Base-by-base conservation (phyloP, 1,140 invertebrate species). In the Holotrichia oblita region DNA sequence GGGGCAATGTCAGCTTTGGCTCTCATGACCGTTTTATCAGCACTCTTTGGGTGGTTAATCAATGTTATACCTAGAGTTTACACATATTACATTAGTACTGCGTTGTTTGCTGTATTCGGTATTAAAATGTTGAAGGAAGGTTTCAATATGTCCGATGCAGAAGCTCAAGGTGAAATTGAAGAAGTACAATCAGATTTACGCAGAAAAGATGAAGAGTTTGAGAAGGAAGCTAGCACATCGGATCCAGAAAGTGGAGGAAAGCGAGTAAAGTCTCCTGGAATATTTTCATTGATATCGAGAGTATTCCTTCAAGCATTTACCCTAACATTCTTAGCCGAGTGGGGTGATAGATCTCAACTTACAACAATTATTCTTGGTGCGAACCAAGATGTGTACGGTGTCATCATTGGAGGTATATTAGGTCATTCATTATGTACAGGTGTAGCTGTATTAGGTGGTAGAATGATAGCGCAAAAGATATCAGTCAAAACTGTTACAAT, bases 111-210 rank as follows among this genome's bases (percentile, higher is more conserved):
- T 41, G 91, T 99, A 82, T 99, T 99, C 89, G 98, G 98, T 69
- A 85, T 99, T n/a, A 99, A 99, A 91, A 99, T 99, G 98, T 87
- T 99, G 76, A 92, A 94, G 85, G 98, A 99, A 88, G 97, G 96
- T 40, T 98, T 94, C 88, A 92, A 94, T 82, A 99, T 99, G 98
- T 95, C 96, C 10, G 91, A 94, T 8, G 94, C 94, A 82, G 98
- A 99, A 88, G 97, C 93, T 0, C 95, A 98, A 86, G 98, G 99
- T 87, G 98, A 99, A 88, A 91, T 98, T 80, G 98, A 99, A 87
- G 98, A 99, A 89, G 98, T 99, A 3, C 97, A 99, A 87, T 93
- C 93, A 41, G 95, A 98, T 88, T 87, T 99, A 80, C 93, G 95
- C 84, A 96, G 97, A 87, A 91, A 94, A 85, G 97, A 99, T 79